phyloP scores from a whole-genome alignment of 2,888 invertebrate species.

The Pollenia angustigena region DNA sequence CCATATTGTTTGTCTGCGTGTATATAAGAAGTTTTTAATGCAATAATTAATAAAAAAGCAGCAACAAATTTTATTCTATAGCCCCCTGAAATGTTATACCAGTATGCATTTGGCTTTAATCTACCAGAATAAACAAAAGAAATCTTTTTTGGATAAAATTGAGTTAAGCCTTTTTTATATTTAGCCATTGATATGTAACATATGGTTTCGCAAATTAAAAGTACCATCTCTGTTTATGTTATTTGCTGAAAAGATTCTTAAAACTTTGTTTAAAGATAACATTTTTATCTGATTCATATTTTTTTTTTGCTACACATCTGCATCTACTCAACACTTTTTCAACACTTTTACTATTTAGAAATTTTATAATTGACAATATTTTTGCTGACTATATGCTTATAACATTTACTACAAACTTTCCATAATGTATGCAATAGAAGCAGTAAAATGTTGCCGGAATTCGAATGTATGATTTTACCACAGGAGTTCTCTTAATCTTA shows the following conservation, averaged over 20 bases:
- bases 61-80: too few species aligned
- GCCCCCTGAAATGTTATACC: too few species aligned
- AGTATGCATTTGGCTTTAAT: too few species aligned
- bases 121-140: too few species aligned
- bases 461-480: conserved; percentile 3
- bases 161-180: too few species aligned
- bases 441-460: conserved; percentile 26
- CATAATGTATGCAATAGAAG: neutral
- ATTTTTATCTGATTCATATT: neutral
- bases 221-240: neutral
- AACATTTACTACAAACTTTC: conserved; percentile 21
- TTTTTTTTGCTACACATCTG: neutral
- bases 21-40: too few species aligned
- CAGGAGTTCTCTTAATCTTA: conserved; percentile 33
- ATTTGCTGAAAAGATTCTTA: neutral
- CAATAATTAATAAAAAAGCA: too few species aligned
- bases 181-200: too few species aligned
- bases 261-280: conserved; percentile 8
- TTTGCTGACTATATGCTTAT: conserved; percentile 22
- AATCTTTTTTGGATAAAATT: too few species aligned
- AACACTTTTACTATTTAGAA: conserved; percentile 1
- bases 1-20: too few species aligned
- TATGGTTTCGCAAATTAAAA: too few species aligned
- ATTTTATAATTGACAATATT: conserved; percentile 29
- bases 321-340: neutral